Conservation (phyloP, 53 echinoderm and acorn worm species). For the Mesocentrotus franciscanus region DNA sequence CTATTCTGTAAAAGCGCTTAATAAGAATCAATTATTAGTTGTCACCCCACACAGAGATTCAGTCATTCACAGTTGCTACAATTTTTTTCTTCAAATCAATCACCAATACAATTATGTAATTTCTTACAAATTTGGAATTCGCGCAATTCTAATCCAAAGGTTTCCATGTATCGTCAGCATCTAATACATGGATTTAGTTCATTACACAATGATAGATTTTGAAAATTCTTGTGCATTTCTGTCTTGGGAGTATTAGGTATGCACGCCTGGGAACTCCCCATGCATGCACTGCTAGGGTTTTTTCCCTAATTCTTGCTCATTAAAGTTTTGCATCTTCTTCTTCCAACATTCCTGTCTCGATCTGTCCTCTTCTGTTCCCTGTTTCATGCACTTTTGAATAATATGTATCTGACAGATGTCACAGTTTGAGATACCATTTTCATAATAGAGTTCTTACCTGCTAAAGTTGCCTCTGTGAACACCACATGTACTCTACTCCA, state of each 20-base stretch:
- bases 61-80: background rate
- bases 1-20: no score
- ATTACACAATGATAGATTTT: background rate
- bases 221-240: background rate
- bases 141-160: background rate
- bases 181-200: background rate
- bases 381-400: background rate
- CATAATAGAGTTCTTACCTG: constrained; percentile 43
- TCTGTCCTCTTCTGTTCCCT: background rate
- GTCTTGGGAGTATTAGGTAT: no score
- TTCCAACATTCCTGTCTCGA: background rate
- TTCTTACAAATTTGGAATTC: background rate
- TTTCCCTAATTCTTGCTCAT: no score
- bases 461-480: constrained; percentile 19
- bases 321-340: no score
- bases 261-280: no score
- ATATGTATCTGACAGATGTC: background rate
- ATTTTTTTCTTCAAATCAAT: background rate
- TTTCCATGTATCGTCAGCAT: background rate
- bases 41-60: background rate
- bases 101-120: background rate
- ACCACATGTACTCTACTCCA: constrained; percentile 32
- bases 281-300: no score
- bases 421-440: background rate
- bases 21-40: no score